Percentiles rank a stretch among this genome's conserved stretches.
These are phyloP conservation scores for Propsilocerus akamusi DNA, from an alignment of 1,140 invertebrate genomes.

Conservation along the genomic window DNA sequence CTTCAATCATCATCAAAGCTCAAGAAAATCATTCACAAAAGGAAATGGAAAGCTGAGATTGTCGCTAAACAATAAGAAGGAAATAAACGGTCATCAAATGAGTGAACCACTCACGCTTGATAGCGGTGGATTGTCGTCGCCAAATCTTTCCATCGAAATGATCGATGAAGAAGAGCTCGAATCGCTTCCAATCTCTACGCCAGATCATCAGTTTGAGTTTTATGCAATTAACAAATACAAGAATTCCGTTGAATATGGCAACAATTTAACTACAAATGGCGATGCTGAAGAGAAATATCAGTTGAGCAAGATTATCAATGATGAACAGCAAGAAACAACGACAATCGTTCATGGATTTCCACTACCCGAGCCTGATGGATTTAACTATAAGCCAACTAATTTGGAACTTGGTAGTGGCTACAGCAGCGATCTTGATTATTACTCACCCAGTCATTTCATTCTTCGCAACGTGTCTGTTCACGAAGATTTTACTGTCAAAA, in stretches of 20 bases:
- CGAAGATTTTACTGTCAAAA: conserved; percentile 24
- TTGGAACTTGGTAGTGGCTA: not conserved
- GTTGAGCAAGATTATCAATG: not conserved
- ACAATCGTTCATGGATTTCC: conserved; percentile 2
- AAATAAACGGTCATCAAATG: conserved; percentile 6
- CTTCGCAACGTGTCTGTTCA: conserved; percentile 19
- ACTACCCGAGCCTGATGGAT: not conserved
- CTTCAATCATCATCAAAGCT: conserved; percentile 38
- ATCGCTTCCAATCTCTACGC: not conserved
- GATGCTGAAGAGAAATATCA: not conserved
- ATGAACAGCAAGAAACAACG: not conserved
- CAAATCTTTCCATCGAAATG: conserved; percentile 18
- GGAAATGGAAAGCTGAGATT: conserved; percentile 21
- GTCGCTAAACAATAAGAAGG: conserved; percentile 16
- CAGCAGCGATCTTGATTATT: conserved; percentile 8
- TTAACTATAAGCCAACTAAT: not conserved
- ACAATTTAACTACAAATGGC: not conserved
- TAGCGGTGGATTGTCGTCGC: conserved; percentile 15
- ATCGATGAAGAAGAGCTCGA: conserved; percentile 13
- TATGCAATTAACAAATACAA: not conserved
- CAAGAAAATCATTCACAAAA: conserved; percentile 49
- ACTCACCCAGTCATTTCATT: conserved; percentile 18
- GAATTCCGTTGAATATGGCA: not conserved
- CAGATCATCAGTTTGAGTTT: conserved; percentile 1
- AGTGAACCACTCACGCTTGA: conserved; percentile 13